Evolutionary conservation across 2,113 vertebrate species (phyloP).

Genomic region (Gymnocephalus cernua): DNA sequence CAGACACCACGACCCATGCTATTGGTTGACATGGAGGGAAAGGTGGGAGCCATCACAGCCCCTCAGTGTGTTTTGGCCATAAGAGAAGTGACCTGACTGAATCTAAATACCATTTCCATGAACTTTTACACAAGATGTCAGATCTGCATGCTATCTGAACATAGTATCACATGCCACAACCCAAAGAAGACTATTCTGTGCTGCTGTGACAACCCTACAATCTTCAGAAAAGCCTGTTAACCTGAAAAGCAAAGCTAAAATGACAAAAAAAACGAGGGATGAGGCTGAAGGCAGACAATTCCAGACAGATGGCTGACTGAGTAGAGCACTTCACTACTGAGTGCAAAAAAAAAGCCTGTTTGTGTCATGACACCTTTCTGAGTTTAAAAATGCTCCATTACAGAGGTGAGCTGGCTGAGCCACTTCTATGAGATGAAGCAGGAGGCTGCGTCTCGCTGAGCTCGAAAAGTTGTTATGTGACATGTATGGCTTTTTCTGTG

Average conservation of each 20-base stretch:
- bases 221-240: conserved; percentile 17
- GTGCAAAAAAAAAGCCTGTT: conserved; percentile 50
- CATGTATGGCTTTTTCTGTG: background rate
- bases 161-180: background rate
- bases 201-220: background rate
- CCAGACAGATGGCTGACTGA: conserved; percentile 46
- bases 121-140: background rate
- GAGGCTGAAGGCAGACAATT: conserved; percentile 37
- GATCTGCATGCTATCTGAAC: background rate
- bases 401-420: conserved; percentile 33
- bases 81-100: background rate
- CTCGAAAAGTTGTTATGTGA: background rate
- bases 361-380: conserved; percentile 56
- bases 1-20: background rate
- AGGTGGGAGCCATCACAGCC: background rate
- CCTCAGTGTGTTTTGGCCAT: background rate
- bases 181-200: conserved; percentile 1
- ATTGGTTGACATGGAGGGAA: background rate
- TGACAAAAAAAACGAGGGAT: background rate
- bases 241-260: conserved; percentile 24
- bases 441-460: background rate
- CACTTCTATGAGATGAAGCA: conserved; percentile 28
- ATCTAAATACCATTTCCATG: background rate
- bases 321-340: conserved; percentile 36
- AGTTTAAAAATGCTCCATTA: conserved; percentile 43